These are phyloP conservation scores for Gymnocephalus cernua DNA, from an alignment of 2,113 vertebrate species.

Conservation along the genomic window DNA sequence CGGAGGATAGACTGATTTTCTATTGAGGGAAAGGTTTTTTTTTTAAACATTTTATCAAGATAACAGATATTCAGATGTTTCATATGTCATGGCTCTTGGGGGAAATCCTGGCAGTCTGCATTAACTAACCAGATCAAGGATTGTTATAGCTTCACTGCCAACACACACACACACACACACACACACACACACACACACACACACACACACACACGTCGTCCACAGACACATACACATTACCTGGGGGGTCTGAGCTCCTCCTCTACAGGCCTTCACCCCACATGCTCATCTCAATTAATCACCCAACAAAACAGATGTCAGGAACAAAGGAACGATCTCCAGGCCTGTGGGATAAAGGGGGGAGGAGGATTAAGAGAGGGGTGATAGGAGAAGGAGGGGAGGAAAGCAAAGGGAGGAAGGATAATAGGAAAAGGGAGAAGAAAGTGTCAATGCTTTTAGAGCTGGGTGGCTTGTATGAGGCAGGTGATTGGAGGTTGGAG, in stretches of 20 bases:
- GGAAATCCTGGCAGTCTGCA: slow-evolving; percentile 55
- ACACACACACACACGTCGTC: slow-evolving; percentile 30
- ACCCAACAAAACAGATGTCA: slow-evolving; percentile 83
- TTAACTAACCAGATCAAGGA: slow-evolving; percentile 68
- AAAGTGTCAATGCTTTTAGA: slow-evolving; percentile 25
- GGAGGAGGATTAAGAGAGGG: slow-evolving; percentile 16
- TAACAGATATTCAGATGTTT: slow-evolving; percentile 55
- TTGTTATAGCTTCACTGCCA: slow-evolving; percentile 35
- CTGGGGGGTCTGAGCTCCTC: slow-evolving; percentile 75
- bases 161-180: slow-evolving; percentile 32
- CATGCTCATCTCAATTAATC: slow-evolving; percentile 84
- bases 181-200: slow-evolving; percentile 33
- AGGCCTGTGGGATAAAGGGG: slow-evolving; percentile 68
- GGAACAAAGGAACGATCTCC: slow-evolving; percentile 79
- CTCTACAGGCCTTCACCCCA: slow-evolving; percentile 77
- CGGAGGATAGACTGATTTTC: slow-evolving; percentile 23
- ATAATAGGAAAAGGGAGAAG: slow-evolving; percentile 30
- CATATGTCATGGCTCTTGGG: slow-evolving; percentile 37
- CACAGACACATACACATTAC: slow-evolving; percentile 54
- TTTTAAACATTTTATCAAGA: slow-evolving; percentile 52
- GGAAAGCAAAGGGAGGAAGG: slow-evolving; percentile 23
- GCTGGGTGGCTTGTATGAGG: slow-evolving; percentile 25
- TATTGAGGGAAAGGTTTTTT: neutral
- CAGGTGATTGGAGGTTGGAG: slow-evolving; percentile 45
- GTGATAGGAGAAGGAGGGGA: neutral